Base-by-base conservation (phyloP, 2,113 vertebrate genomes). In the Oncorhynchus tshawytscha region DNA sequence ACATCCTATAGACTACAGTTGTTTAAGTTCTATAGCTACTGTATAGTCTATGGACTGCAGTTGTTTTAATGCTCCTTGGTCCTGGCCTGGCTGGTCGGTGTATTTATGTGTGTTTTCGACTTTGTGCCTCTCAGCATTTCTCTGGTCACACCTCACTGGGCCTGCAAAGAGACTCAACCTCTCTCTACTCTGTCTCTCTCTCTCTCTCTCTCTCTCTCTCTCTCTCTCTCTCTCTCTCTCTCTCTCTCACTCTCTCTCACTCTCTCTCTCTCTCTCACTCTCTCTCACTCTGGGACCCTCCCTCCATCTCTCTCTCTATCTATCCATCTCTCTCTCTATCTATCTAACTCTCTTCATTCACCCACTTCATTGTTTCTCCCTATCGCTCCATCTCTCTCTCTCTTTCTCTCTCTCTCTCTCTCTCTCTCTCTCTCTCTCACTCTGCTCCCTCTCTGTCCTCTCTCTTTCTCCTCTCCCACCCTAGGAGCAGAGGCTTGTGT, bases 401-500 rank as follows among this genome's bases (percentile, higher is more conserved):
- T 29, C 11, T 24, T 1, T 45, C 16, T 18, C 6, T 20, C 72
- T 18, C 16, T 1, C 18, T 20, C 57, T 24, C 18, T 72, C 54
- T 73, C 1, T 74, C 67, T 71, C 45, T 49, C 16, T 13, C 2
- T 72, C 48, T 48, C 6, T 24, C 4, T 67, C 5, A 67, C 70
- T 7, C 54, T 13, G 5, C 67, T 48, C 70, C 5, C 16, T 24
- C 67, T 74, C 71, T 60, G 20, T 59, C 12, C 12, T 45, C 7
- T 66, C 27, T 48, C 29, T 57, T 20, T 31, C n/a, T 18, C 16
- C 67, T 74, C 70, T 1, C 54, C 70, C 62, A 83, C 62, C 29
- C 39, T 48, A 90, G 88, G 87, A 74, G 73, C 77, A 25, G 39
- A 25, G 45, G 76, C 20, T 25, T 74, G 77, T 45, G 62, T 62